phyloP scores from a whole-genome alignment of 1,140 invertebrate genomes.

The Drosophila sulfurigaster region DNA sequence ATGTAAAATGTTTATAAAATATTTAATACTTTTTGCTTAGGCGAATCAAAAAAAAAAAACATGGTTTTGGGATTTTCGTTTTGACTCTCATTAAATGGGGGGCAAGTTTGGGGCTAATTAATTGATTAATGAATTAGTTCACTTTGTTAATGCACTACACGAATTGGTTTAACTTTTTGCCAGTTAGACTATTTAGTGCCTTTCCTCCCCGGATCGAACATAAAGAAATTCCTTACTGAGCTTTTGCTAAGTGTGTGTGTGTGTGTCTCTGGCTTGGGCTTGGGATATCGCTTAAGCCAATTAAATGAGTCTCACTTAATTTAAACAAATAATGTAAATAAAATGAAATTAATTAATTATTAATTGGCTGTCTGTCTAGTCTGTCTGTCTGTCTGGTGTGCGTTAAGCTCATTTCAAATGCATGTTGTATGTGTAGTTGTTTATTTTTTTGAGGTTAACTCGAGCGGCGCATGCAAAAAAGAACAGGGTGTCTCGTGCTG shows the following conservation, averaged over 20 bases:
- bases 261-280: slow-evolving; percentile 23
- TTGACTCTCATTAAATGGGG: slow-evolving; percentile 17
- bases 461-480: slow-evolving; percentile 1
- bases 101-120: slow-evolving; percentile 36
- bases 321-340: slow-evolving; percentile 19
- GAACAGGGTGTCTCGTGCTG: slow-evolving; percentile 33
- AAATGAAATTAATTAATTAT: slow-evolving; percentile 19
- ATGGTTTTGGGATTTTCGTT: not conserved
- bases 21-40: slow-evolving; percentile 54
- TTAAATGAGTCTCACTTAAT: slow-evolving; percentile 13
- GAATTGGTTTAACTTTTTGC: slow-evolving; percentile 40
- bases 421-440: slow-evolving; percentile 8
- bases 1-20: slow-evolving; percentile 44
- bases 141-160: slow-evolving; percentile 34
- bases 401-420: slow-evolving; percentile 45
- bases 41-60: slow-evolving; percentile 15
- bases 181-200: slow-evolving; percentile 52
- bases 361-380: slow-evolving; percentile 5
- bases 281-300: slow-evolving; percentile 12
- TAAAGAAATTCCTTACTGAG: slow-evolving; percentile 33
- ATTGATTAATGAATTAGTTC: slow-evolving; percentile 10
- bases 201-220: not conserved
- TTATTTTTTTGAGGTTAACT: slow-evolving; percentile 1
- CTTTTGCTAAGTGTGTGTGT: not conserved
- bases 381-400: slow-evolving; percentile 7